Percentiles rank a stretch among this genome's conserved stretches.
Evolutionary conservation across 2,888 invertebrate genomes (phyloP).

Genomic region (Sisyra terminalis): DNA sequence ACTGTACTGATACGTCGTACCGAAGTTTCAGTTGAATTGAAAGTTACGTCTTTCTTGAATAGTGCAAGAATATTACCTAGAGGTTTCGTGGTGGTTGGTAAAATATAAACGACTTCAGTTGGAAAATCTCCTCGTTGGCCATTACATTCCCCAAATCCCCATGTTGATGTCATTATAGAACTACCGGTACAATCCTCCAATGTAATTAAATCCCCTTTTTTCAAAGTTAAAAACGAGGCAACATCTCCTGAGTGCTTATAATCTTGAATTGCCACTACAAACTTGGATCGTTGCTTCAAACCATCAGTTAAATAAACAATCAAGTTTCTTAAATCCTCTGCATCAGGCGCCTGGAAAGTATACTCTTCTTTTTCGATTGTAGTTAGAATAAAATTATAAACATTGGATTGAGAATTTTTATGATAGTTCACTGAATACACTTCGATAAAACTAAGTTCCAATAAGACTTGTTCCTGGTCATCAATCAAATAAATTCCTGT

Average conservation of each 20-base stretch:
- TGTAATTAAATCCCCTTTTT: conserved; percentile 63
- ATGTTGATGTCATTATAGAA: conserved; percentile 49
- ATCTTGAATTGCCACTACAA: conserved; percentile 56
- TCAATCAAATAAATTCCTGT: conserved; percentile 86
- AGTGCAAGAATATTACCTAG: conserved; percentile 45
- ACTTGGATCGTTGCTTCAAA: conserved; percentile 69
- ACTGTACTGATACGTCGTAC: conserved; percentile 35
- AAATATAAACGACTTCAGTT: conserved; percentile 68
- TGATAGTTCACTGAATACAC: conserved; percentile 56
- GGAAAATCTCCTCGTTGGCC: conserved; percentile 68
- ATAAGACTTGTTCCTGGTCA: conserved; percentile 76
- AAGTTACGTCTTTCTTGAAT: conserved; percentile 39
- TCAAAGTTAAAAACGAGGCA: conserved; percentile 38
- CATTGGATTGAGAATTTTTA: conserved; percentile 29
- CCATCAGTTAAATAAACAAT: conserved; percentile 75
- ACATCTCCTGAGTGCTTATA: conserved; percentile 36
- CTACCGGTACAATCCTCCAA: conserved; percentile 62
- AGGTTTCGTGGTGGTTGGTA: conserved; percentile 69
- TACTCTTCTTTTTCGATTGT: conserved; percentile 83
- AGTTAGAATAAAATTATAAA: conserved; percentile 55
- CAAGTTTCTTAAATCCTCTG: conserved; percentile 68
- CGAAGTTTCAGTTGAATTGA: conserved; percentile 28
- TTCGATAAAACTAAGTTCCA: conserved; percentile 78
- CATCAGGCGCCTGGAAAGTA: conserved; percentile 76
- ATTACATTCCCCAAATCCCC: conserved; percentile 56